Percentiles rank a stretch among this genome's conserved stretches.
These are phyloP conservation scores for Amblyjoppa proteus DNA, from an alignment of 2,888 invertebrate genomes.

Conservation along the genomic window DNA sequence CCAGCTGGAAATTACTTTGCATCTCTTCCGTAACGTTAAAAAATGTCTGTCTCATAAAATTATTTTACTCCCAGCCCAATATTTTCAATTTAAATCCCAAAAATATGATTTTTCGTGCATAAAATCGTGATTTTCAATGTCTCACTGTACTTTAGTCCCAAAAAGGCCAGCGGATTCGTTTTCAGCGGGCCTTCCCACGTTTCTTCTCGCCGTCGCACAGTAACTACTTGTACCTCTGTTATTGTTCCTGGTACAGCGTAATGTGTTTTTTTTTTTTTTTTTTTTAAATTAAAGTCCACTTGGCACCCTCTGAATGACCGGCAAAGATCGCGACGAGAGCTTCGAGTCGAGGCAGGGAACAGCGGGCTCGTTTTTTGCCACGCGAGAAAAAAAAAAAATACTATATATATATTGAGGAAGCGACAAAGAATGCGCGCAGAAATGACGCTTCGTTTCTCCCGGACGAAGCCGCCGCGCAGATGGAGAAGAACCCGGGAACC, in stretches of 20 bases:
- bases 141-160: too few relatives aligned
- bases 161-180: too few relatives aligned
- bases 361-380: not conserved
- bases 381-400: not conserved
- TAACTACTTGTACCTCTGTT: not conserved
- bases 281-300: not conserved
- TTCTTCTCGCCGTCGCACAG: not conserved
- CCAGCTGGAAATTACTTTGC: too few relatives aligned
- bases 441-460: not conserved
- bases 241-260: not conserved
- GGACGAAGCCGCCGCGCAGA: slow-evolving; percentile 24
- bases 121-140: too few relatives aligned
- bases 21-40: too few relatives aligned
- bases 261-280: not conserved
- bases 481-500: slow-evolving; percentile 53
- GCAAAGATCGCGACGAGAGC: not conserved
- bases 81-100: too few relatives aligned
- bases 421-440: slow-evolving; percentile 5
- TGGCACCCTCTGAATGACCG: not conserved
- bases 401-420: slow-evolving; percentile 20
- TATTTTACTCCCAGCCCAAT: too few relatives aligned
- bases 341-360: not conserved
- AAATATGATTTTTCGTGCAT: too few relatives aligned
- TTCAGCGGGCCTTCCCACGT: not conserved
- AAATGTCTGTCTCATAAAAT: too few relatives aligned